phyloP scores from a whole-genome alignment of 2,797 vertebrate genomes.

The Anguilla pacifica region DNA sequence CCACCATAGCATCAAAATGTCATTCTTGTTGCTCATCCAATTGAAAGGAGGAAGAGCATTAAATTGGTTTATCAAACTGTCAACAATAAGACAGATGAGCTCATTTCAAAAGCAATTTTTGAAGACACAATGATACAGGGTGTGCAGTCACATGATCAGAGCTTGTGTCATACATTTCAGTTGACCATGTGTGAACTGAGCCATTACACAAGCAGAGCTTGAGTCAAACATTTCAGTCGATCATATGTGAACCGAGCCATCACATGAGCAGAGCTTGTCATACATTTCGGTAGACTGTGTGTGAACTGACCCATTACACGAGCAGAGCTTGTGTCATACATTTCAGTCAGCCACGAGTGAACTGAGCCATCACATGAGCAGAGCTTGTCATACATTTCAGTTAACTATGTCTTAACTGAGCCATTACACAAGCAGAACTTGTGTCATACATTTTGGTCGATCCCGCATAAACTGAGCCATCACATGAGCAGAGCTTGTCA shows the following conservation, averaged over 20 bases:
- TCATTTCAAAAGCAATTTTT: background rate
- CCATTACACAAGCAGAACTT: too few relatives aligned
- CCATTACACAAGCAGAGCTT: background rate
- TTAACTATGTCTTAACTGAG: too few relatives aligned
- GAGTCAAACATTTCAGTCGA: too few relatives aligned
- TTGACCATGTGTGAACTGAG: background rate
- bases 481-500: too few relatives aligned
- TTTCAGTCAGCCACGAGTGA: too few relatives aligned
- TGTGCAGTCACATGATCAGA: background rate
- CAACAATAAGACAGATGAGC: background rate
- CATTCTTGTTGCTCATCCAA: slow-evolving; percentile 12
- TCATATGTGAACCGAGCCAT: too few relatives aligned
- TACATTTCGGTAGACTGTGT: too few relatives aligned
- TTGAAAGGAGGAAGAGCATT: slow-evolving; percentile 8
- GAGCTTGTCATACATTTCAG: too few relatives aligned
- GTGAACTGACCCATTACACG: background rate
- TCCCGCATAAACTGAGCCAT: too few relatives aligned
- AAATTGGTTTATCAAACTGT: background rate
- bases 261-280: too few relatives aligned
- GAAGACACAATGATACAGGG: background rate
- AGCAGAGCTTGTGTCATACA: background rate
- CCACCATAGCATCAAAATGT: background rate
- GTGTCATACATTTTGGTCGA: too few relatives aligned
- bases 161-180: background rate
- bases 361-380: too few relatives aligned